Evolutionary conservation across 2,797 vertebrate genomes (phyloP), one percentile per base, ranked within the genome.

Genomic region (Danionella dracula): DNA sequence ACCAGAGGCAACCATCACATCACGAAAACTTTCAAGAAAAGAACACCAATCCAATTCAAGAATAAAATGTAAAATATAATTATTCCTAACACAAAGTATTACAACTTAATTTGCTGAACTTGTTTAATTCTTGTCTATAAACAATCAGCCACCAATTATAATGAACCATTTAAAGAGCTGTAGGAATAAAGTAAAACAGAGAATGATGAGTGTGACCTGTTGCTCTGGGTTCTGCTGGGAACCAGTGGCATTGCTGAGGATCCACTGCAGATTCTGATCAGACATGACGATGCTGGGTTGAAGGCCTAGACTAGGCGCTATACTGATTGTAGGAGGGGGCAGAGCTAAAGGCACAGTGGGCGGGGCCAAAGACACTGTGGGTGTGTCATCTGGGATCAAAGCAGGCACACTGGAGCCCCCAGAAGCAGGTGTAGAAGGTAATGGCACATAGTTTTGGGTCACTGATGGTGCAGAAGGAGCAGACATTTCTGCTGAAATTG

Each of bases 251-350:
- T 91, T 94, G 79, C 95, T 99, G 69, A 99, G 90, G 79, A 99
- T 93, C 97, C 97, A 99, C 62, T 99, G 97, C 10, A 99, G 83
- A 85, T 97, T 97, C 82, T 96, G 96, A 81, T 99, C 95, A 31
- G 93, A 93, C 95, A 99, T 93, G 66, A 99, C 92, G 2, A 99
- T 85, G 81, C 92, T 86, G 70, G 94, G 91, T 84, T 93, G 95
- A 78, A 97, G 86, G 78, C 81, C 94, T 54, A 90, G 92, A 37
- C 92, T 91, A 4, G 94, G 92, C 38, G 92, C 90, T 66, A 93
- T 90, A 34, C 90, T 92, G 74, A 92, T 89, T 1, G 93, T 91
- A 48, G 94, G 92, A 70, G 88, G 92, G 72, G 89, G 85, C 37
- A 90, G 82, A 37, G 86, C 88, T 67, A 94, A 90, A 87, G 94